Base-by-base conservation (phyloP, 1,140 invertebrate species). In the Drosophila mauritiana region DNA sequence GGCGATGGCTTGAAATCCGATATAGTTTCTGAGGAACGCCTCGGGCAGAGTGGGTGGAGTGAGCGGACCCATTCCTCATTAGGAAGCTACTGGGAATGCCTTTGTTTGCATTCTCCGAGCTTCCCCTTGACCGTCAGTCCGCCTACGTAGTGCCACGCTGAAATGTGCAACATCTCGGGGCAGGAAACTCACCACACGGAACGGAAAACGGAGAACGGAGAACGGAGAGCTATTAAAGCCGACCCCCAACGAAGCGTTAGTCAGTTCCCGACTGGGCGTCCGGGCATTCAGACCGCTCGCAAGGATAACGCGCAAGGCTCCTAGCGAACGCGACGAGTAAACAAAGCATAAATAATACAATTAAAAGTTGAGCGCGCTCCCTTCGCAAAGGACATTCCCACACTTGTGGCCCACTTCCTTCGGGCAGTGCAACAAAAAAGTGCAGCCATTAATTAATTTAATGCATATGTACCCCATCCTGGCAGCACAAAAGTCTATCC, bases 181-280 rank as follows among this genome's bases (percentile, higher is more conserved):
- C 25, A 45, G 46, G 62, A 89, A 88, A 88, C 36, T 89, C 84
- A 88, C 84, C 84, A 77, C 70, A 43, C 56, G 13, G 13, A 4
- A 25, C 37, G 34, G 46, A 22, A 22, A 22, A 22, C 20, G 20
- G 20, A 17, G 17, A n/a, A n/a, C n/a, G n/a, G n/a, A 20, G 11
- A 22, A 22, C 37, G 34, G 46, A 53, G 59, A 63, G 49, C 67
- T 89, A 84, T 84, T 88, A 89, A 88, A 88, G 61, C 63, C 73
- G 72, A 46, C 48, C 61, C 48, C 56, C 52, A 43, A 59, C 43
- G 59, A 10, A 27, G 57, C 61, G 15, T 65, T 31, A 70, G 51
- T 89, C 80, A 89, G 84, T 89, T 78, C 67, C 61, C 64, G 69
- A 84, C 56, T 65, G 52, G 80, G 43, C 81, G 62, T 70, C 61